Evolutionary conservation across 2,888 invertebrate species (phyloP), one percentile per base, ranked within the genome.

Genomic region (Megamerina dolium): DNA sequence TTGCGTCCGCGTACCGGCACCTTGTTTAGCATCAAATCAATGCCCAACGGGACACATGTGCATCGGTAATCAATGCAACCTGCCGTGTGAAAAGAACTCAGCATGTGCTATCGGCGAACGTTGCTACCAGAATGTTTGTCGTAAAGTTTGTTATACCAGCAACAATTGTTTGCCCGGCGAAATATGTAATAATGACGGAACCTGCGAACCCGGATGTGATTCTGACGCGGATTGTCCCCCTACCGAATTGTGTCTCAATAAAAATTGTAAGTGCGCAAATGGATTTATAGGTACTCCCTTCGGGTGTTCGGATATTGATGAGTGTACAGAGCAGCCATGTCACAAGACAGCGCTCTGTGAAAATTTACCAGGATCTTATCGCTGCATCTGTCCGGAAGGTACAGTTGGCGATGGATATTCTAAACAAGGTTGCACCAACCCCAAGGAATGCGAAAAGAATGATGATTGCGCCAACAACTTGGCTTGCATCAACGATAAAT

Each of bases 141-240:
- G 83, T 16, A 91, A 90, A 74, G 81, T 91, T 26, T 92, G 92
- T 64, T 90, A 89, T 62, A 83, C 86, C 9, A 90, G 90, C 64
- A 88, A 86, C 60, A 93, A 92, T 62, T 93, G 93, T 59, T 75
- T 91, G 56, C 85, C 87, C 3, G 92, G 92, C 37, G 92, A 93
- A 74, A 82, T 92, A 45, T 92, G 93, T 57, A 80, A 81, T 51
- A 80, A 81, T 48, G 74, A 75, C 51, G 90, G 91, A 40, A 77
- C 82, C 31, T 93, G 93, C 60, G 80, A 85, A 59, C 78, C 83
- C 3, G 93, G 93, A 5, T 93, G 93, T 63, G 81, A 83, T 47
- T 77, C 80, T 0, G 87, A 89, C 63, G 77, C 81, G 2, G 91
- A 92, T 59, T 92, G 92, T 61, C 78, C 81, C 34, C 73, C 77